These are phyloP conservation scores for Xiphophorus hellerii DNA, from an alignment of 2,113 vertebrate species.

Conservation along the genomic window DNA sequence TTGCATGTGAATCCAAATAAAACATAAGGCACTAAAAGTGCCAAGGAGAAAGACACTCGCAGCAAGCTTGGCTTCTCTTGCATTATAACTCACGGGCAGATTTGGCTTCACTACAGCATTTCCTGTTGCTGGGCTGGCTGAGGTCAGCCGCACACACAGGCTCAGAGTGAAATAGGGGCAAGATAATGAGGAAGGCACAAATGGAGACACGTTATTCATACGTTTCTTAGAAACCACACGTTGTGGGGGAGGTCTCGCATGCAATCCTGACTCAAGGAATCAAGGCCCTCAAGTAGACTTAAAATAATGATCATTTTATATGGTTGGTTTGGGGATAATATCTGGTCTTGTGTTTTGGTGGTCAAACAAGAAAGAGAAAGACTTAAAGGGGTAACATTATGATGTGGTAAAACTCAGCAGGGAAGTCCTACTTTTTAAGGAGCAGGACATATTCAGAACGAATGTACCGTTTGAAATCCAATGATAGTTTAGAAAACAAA, in stretches of 20 bases:
- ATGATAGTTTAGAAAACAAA: slow-evolving; percentile 15
- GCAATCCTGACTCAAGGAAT: not conserved
- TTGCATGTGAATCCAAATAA: slow-evolving; percentile 55
- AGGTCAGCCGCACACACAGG: slow-evolving; percentile 14
- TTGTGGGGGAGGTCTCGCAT: not conserved
- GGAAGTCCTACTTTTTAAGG: slow-evolving; percentile 1
- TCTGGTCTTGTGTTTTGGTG: not conserved
- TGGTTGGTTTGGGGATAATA: not conserved
- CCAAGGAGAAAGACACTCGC: slow-evolving; percentile 49
- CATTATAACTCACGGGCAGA: slow-evolving; percentile 30
- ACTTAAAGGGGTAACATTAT: not conserved
- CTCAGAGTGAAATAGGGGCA: not conserved
- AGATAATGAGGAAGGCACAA: slow-evolving; percentile 3
- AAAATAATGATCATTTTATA: slow-evolving; percentile 2
- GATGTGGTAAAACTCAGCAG: slow-evolving; percentile 19
- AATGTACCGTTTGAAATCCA: slow-evolving; percentile 1
- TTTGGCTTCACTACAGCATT: slow-evolving; percentile 35
- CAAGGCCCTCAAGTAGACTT: not conserved
- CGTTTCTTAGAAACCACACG: slow-evolving; percentile 11
- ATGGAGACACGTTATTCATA: not conserved
- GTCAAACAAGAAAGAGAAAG: slow-evolving; percentile 6
- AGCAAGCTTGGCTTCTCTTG: slow-evolving; percentile 38
- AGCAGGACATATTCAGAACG: slow-evolving; percentile 2
- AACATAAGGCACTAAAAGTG: slow-evolving; percentile 59
- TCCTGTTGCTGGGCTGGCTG: slow-evolving; percentile 28